Evolutionary conservation across 2,888 invertebrate genomes (phyloP).

Genomic region (Pterobdella sp.): DNA sequence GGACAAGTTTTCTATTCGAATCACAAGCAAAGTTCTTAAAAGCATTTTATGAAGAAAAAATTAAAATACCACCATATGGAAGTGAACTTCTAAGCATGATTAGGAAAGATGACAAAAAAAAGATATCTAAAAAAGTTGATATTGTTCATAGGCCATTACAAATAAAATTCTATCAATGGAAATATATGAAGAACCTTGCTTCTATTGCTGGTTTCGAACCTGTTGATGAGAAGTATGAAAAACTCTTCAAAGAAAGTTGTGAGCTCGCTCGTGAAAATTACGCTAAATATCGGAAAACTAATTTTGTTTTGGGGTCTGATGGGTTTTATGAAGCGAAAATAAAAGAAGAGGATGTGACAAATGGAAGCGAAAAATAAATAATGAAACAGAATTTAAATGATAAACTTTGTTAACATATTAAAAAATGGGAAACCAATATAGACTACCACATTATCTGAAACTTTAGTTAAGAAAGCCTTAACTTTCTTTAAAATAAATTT

Average conservation of each 20-base stretch:
- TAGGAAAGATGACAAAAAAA: slow-evolving; percentile 1
- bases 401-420: too few relatives aligned
- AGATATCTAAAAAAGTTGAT: not conserved
- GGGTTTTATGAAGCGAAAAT: not conserved
- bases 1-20: not conserved
- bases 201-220: slow-evolving; percentile 1
- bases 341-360: too few relatives aligned
- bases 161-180: not conserved
- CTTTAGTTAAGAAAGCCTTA: too few relatives aligned
- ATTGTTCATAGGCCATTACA: not conserved
- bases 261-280: not conserved
- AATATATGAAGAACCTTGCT: slow-evolving; percentile 9
- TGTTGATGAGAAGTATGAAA: not conserved
- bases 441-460: too few relatives aligned
- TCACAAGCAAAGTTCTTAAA: slow-evolving; percentile 18
- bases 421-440: too few relatives aligned
- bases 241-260: not conserved
- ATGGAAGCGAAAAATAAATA: too few relatives aligned
- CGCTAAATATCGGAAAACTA: not conserved
- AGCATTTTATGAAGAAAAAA: not conserved
- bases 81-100: not conserved
- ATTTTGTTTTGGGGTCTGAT: not conserved
- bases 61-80: slow-evolving; percentile 4
- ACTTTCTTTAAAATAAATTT: too few relatives aligned
- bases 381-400: too few relatives aligned